These are phyloP conservation scores for Lordiphosa stackelbergi DNA, from an alignment of 1,140 invertebrate genomes.

Conservation along the genomic window DNA sequence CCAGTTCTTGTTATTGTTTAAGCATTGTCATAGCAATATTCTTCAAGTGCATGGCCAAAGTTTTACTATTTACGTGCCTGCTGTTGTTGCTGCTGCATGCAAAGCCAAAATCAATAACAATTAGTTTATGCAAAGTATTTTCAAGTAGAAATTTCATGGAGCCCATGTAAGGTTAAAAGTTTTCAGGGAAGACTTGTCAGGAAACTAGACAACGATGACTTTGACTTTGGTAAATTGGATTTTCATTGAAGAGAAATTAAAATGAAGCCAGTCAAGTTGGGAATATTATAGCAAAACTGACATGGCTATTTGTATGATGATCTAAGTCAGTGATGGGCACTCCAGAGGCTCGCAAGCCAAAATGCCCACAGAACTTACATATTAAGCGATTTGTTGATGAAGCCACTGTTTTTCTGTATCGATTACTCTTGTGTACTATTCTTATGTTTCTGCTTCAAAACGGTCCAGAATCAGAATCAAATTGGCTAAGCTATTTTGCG, in stretches of 20 bases:
- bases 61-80: too few species aligned
- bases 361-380: too few species aligned
- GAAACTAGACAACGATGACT: constrained; percentile 4
- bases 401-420: too few species aligned
- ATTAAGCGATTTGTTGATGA: too few species aligned
- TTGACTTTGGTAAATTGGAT: constrained; percentile 12
- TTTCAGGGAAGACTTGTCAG: not conserved
- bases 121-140: constrained; percentile 9
- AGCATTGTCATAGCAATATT: constrained; percentile 9
- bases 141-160: not conserved
- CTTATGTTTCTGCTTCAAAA: too few species aligned
- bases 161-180: not conserved
- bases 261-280: constrained; percentile 5
- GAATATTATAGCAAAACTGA: too few species aligned
- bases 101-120: constrained; percentile 14
- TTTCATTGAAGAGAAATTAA: not conserved
- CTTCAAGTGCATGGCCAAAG: constrained; percentile 9
- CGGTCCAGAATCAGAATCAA: too few species aligned
- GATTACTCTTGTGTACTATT: too few species aligned
- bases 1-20: constrained; percentile 9
- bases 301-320: not conserved
- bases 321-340: too few species aligned
- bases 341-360: too few species aligned
- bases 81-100: not conserved
- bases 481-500: too few species aligned